phyloP scores from a whole-genome alignment of 2,888 invertebrate species.

The Leucophenga montana region DNA sequence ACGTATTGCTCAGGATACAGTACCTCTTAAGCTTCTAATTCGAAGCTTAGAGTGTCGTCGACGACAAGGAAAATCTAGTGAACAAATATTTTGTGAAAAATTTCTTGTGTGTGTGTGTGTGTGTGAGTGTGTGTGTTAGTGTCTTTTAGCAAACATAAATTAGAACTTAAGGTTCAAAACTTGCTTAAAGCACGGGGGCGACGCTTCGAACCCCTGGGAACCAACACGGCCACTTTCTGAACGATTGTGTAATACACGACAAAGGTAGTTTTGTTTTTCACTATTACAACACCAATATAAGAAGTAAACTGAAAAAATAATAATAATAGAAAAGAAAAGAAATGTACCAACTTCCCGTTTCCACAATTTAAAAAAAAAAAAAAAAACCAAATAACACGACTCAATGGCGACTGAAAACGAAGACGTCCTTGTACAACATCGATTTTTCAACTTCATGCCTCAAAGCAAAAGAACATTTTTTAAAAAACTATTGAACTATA shows the following conservation, averaged over 20 bases:
- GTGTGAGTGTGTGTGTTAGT: too few relatives aligned
- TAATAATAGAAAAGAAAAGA: slow-evolving; percentile 31
- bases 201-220: slow-evolving; percentile 43
- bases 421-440: slow-evolving; percentile 70
- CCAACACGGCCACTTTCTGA: slow-evolving; percentile 49
- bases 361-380: slow-evolving; percentile 1
- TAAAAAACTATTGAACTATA: slow-evolving; percentile 26
- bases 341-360: slow-evolving; percentile 28
- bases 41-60: slow-evolving; percentile 49
- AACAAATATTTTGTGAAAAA: too few relatives aligned
- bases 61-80: neutral
- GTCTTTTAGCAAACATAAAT: neutral
- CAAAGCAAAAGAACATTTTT: slow-evolving; percentile 21
- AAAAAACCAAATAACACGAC: slow-evolving; percentile 36
- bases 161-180: slow-evolving; percentile 10
- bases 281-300: slow-evolving; percentile 14
- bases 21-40: slow-evolving; percentile 51
- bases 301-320: slow-evolving; percentile 56
- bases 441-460: slow-evolving; percentile 69
- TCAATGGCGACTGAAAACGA: slow-evolving; percentile 37
- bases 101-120: too few relatives aligned
- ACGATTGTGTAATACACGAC: slow-evolving; percentile 58
- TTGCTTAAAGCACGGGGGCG: slow-evolving; percentile 47
- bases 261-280: slow-evolving; percentile 30
- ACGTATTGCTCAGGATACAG: slow-evolving; percentile 44